Evolutionary conservation across 2,797 vertebrate genomes (phyloP).

Genomic region (Xenentodon cancila): DNA sequence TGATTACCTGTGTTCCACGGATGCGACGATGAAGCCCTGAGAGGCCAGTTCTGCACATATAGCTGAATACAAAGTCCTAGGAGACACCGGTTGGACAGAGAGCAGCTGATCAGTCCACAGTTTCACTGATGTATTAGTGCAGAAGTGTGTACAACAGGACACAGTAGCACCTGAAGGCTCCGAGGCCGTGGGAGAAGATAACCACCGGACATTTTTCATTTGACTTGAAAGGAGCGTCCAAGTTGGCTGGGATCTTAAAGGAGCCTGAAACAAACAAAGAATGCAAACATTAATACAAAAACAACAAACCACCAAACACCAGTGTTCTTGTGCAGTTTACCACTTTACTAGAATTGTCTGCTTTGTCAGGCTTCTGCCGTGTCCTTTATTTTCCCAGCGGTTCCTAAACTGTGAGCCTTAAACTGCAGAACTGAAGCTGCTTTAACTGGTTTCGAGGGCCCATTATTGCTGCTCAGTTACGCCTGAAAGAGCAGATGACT

Average conservation of each 20-base stretch:
- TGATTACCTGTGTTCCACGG: conserved; percentile 93
- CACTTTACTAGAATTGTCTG: not conserved
- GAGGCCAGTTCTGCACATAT: conserved; percentile 94
- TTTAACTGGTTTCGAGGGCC: not conserved
- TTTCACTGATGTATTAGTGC: no score
- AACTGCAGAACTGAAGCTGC: not conserved
- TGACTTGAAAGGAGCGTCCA: conserved; percentile 87
- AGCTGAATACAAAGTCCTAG: conserved; percentile 94
- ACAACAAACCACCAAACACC: no score
- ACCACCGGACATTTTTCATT: conserved; percentile 90
- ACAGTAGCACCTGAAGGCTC: conserved; percentile 89
- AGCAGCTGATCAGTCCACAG: not conserved
- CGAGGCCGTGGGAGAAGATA: conserved; percentile 95
- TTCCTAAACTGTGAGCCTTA: not conserved
- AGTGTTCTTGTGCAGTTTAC: not conserved
- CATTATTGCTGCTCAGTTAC: not conserved
- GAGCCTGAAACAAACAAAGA: conserved; percentile 65
- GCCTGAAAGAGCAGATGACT: no score
- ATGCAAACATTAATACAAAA: not conserved
- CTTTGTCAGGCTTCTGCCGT: not conserved
- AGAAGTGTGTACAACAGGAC: no score
- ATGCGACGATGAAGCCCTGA: conserved; percentile 92
- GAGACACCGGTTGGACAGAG: conserved; percentile 17
- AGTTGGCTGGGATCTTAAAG: conserved; percentile 85
- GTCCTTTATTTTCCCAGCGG: no score